Evolutionary conservation across 2,888 invertebrate species (phyloP).

Genomic region (Orthosia incerta): DNA sequence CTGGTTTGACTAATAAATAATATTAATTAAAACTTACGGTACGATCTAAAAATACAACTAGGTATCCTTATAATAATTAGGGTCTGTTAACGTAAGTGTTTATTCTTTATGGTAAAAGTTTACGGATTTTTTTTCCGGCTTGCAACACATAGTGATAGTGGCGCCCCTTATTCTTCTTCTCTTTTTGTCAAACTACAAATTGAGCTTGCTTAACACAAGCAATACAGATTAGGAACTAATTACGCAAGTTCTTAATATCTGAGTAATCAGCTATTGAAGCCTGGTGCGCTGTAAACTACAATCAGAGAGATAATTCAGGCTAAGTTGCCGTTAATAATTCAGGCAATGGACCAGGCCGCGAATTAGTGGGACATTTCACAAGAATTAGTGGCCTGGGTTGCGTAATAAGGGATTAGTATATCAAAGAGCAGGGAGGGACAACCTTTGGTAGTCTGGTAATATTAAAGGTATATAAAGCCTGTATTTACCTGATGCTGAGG

Average conservation of each 20-base stretch:
- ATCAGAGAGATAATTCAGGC: slow-evolving; percentile 57
- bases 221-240: not conserved
- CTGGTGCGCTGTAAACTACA: slow-evolving; percentile 36
- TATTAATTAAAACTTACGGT: not conserved
- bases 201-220: not conserved
- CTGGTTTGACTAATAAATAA: not conserved
- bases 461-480: not conserved
- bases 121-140: not conserved
- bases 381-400: slow-evolving; percentile 43
- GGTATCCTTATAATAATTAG: not conserved
- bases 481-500: not conserved
- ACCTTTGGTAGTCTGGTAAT: not conserved
- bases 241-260: slow-evolving; percentile 19
- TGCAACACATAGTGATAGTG: not conserved
- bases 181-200: not conserved
- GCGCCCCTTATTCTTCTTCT: not conserved
- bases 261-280: slow-evolving; percentile 39
- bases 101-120: not conserved
- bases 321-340: slow-evolving; percentile 65
- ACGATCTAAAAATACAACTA: not conserved
- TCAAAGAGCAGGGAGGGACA: not conserved
- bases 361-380: slow-evolving; percentile 70
- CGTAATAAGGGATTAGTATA: slow-evolving; percentile 21
- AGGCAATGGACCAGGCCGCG: slow-evolving; percentile 63
- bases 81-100: not conserved